Percentiles rank a stretch among this genome's conserved stretches.
Conservation (phyloP, 1,140 invertebrate species). For the Bacillus rossius region DNA sequence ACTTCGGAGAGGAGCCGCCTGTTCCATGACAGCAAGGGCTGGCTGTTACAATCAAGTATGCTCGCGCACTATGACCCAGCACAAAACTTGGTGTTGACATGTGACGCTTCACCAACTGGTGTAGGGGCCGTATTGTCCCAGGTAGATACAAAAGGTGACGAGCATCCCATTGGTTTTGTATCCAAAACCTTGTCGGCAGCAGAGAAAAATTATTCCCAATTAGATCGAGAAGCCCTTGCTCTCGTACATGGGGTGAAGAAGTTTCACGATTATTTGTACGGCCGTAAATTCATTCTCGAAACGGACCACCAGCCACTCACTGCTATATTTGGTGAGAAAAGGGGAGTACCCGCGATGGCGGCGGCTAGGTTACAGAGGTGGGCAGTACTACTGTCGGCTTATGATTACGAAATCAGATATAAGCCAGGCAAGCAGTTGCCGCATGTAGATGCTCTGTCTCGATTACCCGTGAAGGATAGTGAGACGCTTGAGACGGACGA, state of each 20-base stretch:
- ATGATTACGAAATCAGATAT: neutral
- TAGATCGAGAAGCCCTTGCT: conserved; percentile 45
- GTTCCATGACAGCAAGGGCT: neutral
- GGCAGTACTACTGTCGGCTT: neutral
- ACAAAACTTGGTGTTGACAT: conserved; percentile 10
- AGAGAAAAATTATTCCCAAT: conserved; percentile 43
- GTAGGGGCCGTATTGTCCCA: conserved; percentile 34
- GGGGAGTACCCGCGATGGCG: neutral
- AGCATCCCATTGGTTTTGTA: conserved; percentile 34
- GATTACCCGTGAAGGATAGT: neutral
- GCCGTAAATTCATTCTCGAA: conserved; percentile 36
- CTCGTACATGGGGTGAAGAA: conserved; percentile 44
- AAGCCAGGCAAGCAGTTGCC: neutral
- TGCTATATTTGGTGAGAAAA: conserved; percentile 34
- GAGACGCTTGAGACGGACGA: neutral
- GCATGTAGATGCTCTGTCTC: neutral
- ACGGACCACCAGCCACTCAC: conserved; percentile 48
- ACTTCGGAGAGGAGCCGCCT: neutral
- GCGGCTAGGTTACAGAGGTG: neutral
- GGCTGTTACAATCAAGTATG: neutral
- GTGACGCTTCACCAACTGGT: conserved; percentile 32
- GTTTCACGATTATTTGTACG: conserved; percentile 45
- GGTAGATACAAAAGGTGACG: conserved; percentile 14
- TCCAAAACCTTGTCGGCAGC: conserved; percentile 33
- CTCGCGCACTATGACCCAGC: conserved; percentile 10